Evolutionary conservation across 2,888 invertebrate genomes (phyloP).

Genomic region (Drosophila colorata): DNA sequence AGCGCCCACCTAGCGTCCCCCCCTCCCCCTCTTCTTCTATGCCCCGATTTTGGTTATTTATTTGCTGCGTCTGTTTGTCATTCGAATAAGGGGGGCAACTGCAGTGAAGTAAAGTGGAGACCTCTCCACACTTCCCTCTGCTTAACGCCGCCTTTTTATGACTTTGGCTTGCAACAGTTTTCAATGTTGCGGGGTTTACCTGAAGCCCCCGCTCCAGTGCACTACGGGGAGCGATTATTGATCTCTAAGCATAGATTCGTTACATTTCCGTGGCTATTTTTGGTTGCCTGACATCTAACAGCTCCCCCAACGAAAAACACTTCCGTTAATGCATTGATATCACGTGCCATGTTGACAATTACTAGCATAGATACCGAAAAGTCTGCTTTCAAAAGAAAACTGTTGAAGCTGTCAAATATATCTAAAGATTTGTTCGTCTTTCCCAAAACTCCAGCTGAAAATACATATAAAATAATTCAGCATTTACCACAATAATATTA

Average conservation of each 20-base stretch:
- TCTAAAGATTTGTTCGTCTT: too few species aligned
- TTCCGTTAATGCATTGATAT: slow-evolving; percentile 74
- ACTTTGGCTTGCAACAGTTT: slow-evolving; percentile 57
- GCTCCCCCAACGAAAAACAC: slow-evolving; percentile 42
- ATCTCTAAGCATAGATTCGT: slow-evolving; percentile 71
- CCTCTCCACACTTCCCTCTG: neutral
- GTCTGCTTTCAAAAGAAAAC: neutral
- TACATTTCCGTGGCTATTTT: slow-evolving; percentile 68
- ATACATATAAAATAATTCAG: too few species aligned
- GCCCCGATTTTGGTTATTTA: slow-evolving; percentile 64
- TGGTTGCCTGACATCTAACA: neutral
- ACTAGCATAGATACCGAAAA: slow-evolving; percentile 10
- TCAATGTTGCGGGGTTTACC: slow-evolving; percentile 57
- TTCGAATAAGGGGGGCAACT: slow-evolving; percentile 38
- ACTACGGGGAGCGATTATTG: slow-evolving; percentile 66
- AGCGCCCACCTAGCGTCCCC: neutral
- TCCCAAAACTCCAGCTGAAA: too few species aligned
- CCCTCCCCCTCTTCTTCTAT: neutral
- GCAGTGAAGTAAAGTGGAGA: neutral
- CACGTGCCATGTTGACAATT: slow-evolving; percentile 53
- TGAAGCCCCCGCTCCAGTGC: slow-evolving; percentile 25
- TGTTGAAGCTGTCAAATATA: neutral
- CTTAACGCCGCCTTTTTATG: slow-evolving; percentile 48
- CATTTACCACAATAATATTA: too few species aligned
- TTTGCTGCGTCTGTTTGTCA: slow-evolving; percentile 79